Percentiles rank a stretch among this genome's conserved stretches.
phyloP scores from a whole-genome alignment of 1,140 invertebrate species.

The Sitobion miscanthi region DNA sequence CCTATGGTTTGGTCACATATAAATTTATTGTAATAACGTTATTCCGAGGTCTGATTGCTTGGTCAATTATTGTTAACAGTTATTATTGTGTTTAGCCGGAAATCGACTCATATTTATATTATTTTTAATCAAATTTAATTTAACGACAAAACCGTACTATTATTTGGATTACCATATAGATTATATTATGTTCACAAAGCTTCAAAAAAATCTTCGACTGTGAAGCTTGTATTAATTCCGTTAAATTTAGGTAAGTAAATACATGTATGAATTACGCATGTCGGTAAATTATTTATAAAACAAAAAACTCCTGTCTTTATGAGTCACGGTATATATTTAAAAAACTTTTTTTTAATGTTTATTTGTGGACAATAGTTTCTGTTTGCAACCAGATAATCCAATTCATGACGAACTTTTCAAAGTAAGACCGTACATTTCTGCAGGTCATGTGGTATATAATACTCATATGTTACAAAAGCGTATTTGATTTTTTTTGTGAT shows the following conservation, averaged over 20 bases:
- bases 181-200: neutral
- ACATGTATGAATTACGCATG: neutral
- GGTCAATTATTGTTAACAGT: neutral
- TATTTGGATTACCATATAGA: neutral
- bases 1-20: neutral
- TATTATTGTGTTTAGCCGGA: neutral
- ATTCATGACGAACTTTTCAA: neutral
- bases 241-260: neutral
- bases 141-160: neutral
- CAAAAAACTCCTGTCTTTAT: neutral
- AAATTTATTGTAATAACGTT: neutral
- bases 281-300: neutral
- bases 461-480: neutral
- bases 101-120: neutral
- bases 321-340: neutral
- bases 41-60: neutral
- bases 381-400: neutral
- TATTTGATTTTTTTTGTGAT: neutral
- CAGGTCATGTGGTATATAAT: neutral
- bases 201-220: neutral
- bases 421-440: neutral
- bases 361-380: neutral
- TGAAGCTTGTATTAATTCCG: neutral
- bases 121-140: neutral
- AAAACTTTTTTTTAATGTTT: neutral